Percentiles rank a stretch among this genome's conserved stretches.
phyloP scores from a whole-genome alignment of 2,113 vertebrate genomes.

The Spea bombifrons region DNA sequence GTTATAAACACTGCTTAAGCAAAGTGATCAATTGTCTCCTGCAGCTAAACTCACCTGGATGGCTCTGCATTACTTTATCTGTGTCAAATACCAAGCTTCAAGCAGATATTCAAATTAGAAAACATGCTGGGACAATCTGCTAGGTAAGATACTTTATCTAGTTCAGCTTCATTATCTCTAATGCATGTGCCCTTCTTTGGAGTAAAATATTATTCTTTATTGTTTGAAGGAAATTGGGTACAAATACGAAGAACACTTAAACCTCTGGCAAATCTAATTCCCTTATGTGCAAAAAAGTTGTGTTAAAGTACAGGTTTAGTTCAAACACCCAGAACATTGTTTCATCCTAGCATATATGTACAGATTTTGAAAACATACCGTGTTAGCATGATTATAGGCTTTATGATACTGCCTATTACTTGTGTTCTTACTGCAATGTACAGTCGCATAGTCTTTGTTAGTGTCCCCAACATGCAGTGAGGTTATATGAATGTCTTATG shows the following conservation, averaged over 20 bases:
- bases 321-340: slow-evolving; percentile 59
- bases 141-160: slow-evolving; percentile 61
- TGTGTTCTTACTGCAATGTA: no score
- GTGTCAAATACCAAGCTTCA: slow-evolving; percentile 59
- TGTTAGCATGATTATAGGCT: no score
- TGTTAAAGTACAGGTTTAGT: slow-evolving; percentile 60
- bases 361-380: no score
- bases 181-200: slow-evolving; percentile 53
- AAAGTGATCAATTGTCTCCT: slow-evolving; percentile 60
- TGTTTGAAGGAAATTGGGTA: slow-evolving; percentile 53
- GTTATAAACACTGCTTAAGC: slow-evolving; percentile 57
- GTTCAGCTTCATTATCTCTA: slow-evolving; percentile 68
- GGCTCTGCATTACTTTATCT: slow-evolving; percentile 56
- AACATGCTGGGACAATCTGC: slow-evolving; percentile 69
- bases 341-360: slow-evolving; percentile 43
- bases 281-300: slow-evolving; percentile 49
- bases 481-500: no score
- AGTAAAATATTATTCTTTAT: slow-evolving; percentile 58
- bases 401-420: no score
- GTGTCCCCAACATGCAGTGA: no score
- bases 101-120: slow-evolving; percentile 65
- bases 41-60: slow-evolving; percentile 54
- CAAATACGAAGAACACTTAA: slow-evolving; percentile 41
- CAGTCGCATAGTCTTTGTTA: no score
- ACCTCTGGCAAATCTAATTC: slow-evolving; percentile 50